Evolutionary conservation across 2,797 vertebrate genomes (phyloP).

Genomic region (Champsocephalus gunnari): DNA sequence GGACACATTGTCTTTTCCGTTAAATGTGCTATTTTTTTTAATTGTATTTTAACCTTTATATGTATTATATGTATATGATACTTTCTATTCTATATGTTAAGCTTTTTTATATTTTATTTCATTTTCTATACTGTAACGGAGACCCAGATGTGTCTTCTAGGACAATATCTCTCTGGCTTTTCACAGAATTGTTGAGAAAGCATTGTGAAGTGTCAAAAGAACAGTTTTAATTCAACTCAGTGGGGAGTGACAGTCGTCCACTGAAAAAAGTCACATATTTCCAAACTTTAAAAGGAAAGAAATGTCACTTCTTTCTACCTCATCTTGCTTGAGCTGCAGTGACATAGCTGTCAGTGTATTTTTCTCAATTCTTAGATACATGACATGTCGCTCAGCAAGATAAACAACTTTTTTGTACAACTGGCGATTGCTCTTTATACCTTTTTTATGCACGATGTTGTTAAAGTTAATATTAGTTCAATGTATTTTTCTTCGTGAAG

Average conservation of each 20-base stretch:
- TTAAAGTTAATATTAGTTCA: background rate
- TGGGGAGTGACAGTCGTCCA: constrained; percentile 34
- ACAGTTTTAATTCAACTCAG: constrained; percentile 43
- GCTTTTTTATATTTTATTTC: no score
- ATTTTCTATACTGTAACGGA: no score
- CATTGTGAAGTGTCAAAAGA: constrained; percentile 41
- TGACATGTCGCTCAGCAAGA: constrained; percentile 1
- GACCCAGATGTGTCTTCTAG: background rate
- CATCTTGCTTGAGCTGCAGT: constrained; percentile 27
- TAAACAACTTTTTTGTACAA: background rate
- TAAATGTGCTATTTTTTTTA: background rate
- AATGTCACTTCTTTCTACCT: constrained; percentile 23
- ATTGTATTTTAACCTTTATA: background rate
- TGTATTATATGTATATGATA: background rate
- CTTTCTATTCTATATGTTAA: no score
- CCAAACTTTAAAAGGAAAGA: constrained; percentile 29
- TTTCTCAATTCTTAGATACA: background rate
- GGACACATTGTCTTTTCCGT: background rate
- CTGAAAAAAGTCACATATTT: constrained; percentile 44
- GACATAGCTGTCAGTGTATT: constrained; percentile 23
- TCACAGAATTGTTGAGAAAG: constrained; percentile 14
- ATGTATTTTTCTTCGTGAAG: background rate
- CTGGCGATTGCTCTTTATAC: background rate
- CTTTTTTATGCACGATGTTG: background rate
- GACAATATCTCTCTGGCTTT: constrained; percentile 16